A percentile compares a stretch with the other conserved stretches of the same genome.
Conservation (phyloP, 2,888 invertebrate genomes). For the Oligia fasciuncula region DNA sequence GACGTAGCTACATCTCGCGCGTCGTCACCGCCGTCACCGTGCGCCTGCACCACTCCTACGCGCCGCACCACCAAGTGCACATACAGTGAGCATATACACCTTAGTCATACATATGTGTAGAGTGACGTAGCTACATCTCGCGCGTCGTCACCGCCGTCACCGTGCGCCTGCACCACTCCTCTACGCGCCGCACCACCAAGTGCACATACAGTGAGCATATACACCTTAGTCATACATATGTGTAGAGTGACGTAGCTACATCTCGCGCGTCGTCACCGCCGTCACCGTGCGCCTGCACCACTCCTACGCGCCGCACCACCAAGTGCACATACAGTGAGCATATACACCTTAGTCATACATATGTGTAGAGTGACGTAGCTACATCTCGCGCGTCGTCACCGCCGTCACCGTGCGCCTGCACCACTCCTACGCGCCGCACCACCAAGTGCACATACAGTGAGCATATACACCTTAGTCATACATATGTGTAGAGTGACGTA, state of each 20-base stretch:
- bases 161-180: slow-evolving; percentile 95
- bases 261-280: slow-evolving; percentile 90
- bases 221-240: slow-evolving; percentile 1
- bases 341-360: not conserved
- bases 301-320: slow-evolving; percentile 96
- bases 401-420: too few relatives aligned
- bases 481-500: too few relatives aligned
- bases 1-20: slow-evolving; percentile 81
- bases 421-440: too few relatives aligned
- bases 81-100: slow-evolving; percentile 90
- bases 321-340: slow-evolving; percentile 93
- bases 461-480: too few relatives aligned
- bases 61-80: slow-evolving; percentile 95
- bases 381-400: too few relatives aligned
- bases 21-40: slow-evolving; percentile 93
- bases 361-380: slow-evolving; percentile 7
- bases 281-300: slow-evolving; percentile 95
- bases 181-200: slow-evolving; percentile 96
- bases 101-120: slow-evolving; percentile 1
- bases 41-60: slow-evolving; percentile 95
- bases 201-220: slow-evolving; percentile 93
- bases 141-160: slow-evolving; percentile 92
- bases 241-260: slow-evolving; percentile 61
- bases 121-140: slow-evolving; percentile 77
- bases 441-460: too few relatives aligned